These are phyloP conservation scores for Tokudaia tokunoshimensis DNA, from an alignment of 2,797 vertebrate genomes.

Conservation along the genomic window DNA sequence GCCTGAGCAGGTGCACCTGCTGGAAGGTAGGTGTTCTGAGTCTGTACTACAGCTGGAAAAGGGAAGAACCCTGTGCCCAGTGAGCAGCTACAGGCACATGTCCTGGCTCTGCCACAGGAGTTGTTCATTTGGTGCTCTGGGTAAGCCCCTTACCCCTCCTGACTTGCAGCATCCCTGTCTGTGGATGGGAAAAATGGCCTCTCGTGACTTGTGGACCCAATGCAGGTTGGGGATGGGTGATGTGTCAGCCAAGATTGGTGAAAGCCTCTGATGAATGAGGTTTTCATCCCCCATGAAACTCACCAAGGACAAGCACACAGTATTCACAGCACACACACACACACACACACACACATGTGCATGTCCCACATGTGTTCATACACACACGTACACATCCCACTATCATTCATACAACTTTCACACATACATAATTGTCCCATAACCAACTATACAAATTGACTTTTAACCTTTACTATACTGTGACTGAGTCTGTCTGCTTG, in stretches of 20 bases:
- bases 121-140: not conserved
- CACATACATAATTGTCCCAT: not conserved
- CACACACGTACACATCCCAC: not conserved
- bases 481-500: not conserved
- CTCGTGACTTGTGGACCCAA: accelerated
- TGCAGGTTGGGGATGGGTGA: not conserved
- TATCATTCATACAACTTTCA: not conserved
- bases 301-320: not conserved
- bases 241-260: no score
- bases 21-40: not conserved
- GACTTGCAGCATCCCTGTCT: not conserved
- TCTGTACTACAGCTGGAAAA: not conserved
- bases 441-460: not conserved
- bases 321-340: not conserved
- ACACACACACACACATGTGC: not conserved
- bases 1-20: not conserved
- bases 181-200: no score
- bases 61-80: no score
- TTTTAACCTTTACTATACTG: not conserved
- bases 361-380: no score
- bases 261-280: accelerated
- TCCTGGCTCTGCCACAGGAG: accelerated
- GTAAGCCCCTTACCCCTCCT: not conserved
- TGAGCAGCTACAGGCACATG: not conserved
- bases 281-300: not conserved